Base-by-base conservation (phyloP, 1,140 invertebrate species). In the Drosophila grimshawi region DNA sequence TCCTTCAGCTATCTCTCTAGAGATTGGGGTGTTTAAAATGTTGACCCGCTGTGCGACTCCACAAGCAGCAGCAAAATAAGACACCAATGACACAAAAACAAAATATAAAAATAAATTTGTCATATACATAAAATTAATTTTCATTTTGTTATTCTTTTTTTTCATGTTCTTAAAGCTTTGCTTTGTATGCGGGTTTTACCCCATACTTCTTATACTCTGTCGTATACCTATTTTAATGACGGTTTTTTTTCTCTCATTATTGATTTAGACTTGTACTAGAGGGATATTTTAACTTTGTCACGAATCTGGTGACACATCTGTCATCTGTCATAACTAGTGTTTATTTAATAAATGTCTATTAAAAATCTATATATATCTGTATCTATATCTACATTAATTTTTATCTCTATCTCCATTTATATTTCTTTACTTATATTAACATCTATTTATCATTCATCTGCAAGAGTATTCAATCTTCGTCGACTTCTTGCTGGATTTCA, bases 111-210 rank as follows among this genome's bases (percentile, higher is more conserved):
- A 60, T 60, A 88, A 46, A 19, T 19, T 19, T 88, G 80, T 82
- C 82, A 88, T 88, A 86, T 86, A 86, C 79, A 86, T 86, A 72
- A 83, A 88, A 88, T 79, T 88, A 66, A 80, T 82, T 86, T 73
- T 70, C 66, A 79, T 86, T 81, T 75, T 64, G 63, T 65, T 76
- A 43, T 55, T 71, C 67, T 11, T 52, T 27, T 11, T n/a, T 41
- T 51, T 29, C 48, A 51, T 51, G n/a, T 11, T 5, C 30, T 57
- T 32, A 5, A 6, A 33, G 45, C 59, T 32, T 37, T 39, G 46
- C 43, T 48, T 57, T 11, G 41, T 57, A 37, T 60, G 29, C 32
- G 66, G 78, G 79, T 41, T 53, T 82, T 81, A 48, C 79, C 82
- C 60, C 77, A 48, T 62, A 11, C 41, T 4, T n/a, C 4, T 37